Evolutionary conservation across 2,888 invertebrate species (phyloP), one percentile per base, ranked within the genome.

Genomic region (Trissolcus brochymenae): DNA sequence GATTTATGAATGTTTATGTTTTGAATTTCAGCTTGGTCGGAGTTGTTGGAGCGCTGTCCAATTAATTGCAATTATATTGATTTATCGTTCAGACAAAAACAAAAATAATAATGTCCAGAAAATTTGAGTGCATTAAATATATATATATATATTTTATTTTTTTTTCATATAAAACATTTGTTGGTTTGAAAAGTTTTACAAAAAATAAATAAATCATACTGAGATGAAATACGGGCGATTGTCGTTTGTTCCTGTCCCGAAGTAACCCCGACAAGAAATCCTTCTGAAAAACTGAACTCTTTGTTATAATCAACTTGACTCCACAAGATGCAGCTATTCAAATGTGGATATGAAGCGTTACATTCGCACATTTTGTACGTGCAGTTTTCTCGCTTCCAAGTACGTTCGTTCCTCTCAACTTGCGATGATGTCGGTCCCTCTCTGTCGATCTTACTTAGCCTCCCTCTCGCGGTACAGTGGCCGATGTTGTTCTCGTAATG

Each of bases 401-500:
- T 53, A 68, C 67, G 62, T 75, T 54, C 67, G 62, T 61, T 65
- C 60, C 75, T 64, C 74, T 62, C 55, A 64, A 75, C 43, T 70
- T 71, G 71, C 57, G 56, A 57, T 62, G 78, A 78, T 64, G 72
- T 70, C 62, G 35, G 65, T 70, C 70, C 57, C 51, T 74, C 75
- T 76, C 73, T 21, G 72, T 76, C 74, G 79, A 79, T 81, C 61
- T 81, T 61, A 60, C 64, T 74, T 53, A 43, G 72, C 65, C 73
- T 60, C 64, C 54, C 73, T 77, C 68, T 72, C 59, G 66, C 54
- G 40, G 6, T 57, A 82, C 82, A 84, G 82, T 83, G 83, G 84
- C 80, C 82, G 73, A 81, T 84, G 85, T 87, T 87, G 88, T 88
- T 86, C 85, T 82, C 81, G 84, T 88, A 88, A 88, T 88, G 85